Percentiles rank a stretch among this genome's conserved stretches.
Conservation (phyloP, 1,140 invertebrate species). For the Trialeurodes vaporariorum region DNA sequence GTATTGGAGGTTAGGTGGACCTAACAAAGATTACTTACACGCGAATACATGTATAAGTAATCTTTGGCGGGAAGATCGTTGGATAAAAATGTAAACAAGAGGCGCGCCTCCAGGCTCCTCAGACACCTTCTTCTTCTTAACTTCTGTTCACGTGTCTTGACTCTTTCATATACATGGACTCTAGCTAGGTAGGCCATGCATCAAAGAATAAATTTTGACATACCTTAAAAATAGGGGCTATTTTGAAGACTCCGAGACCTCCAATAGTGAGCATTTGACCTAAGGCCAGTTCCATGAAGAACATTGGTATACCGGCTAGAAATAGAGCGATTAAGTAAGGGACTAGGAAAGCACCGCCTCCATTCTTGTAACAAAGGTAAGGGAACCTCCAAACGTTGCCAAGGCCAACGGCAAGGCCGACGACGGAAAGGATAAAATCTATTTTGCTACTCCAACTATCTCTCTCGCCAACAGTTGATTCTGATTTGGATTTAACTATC, state of each 20-base stretch:
- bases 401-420: conserved; percentile 65
- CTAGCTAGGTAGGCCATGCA: too few species aligned
- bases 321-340: conserved; percentile 89
- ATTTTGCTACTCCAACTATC: conserved; percentile 71
- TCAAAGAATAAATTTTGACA: too few species aligned
- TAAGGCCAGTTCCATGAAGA: conserved; percentile 92
- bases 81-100: too few species aligned
- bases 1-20: too few species aligned
- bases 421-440: conserved; percentile 72
- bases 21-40: too few species aligned
- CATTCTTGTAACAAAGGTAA: conserved; percentile 63
- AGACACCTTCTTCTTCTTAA: too few species aligned
- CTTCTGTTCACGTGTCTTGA: too few species aligned
- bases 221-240: conserved; percentile 98
- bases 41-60: too few species aligned
- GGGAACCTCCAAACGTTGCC: conserved; percentile 67
- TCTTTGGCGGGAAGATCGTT: too few species aligned
- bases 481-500: conserved; percentile 30
- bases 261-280: conserved; percentile 96
- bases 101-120: too few species aligned
- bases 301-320: conserved; percentile 93
- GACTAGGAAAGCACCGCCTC: conserved; percentile 84
- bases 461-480: conserved; percentile 43
- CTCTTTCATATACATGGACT: too few species aligned
- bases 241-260: conserved; percentile 92